Base-by-base conservation (phyloP, 2,888 invertebrate species). In the Drosophila imparisetae region DNA sequence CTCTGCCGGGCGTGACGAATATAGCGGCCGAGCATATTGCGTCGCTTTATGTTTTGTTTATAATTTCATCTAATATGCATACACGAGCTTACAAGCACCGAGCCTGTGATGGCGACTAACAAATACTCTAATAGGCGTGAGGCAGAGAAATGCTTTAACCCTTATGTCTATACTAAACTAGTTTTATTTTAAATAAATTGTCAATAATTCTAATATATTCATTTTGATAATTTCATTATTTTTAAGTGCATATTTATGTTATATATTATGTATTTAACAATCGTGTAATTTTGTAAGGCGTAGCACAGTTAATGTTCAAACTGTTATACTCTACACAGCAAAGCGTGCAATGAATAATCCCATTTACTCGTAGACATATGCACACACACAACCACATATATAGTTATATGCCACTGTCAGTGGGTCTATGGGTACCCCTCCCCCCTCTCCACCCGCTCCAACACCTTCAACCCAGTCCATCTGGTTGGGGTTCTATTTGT, bases 61-160 rank as follows among this genome's bases (percentile, higher is more conserved):
- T 85, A 90, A 85, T 85, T 90, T 88, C 78, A 90, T 88, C 90
- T 90, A 90, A 85, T 90, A 86, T 85, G 83, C 85, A 85, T 69
- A 85, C 64, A 67, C 60, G 55, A 75, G 72, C 72, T 76, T 45
- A 71, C 63, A 54, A 72, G 53, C n/a, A 53, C 45, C 48, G 32
- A 18, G n/a, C 34, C 7, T n/a, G 29, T 15, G 24, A n/a, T 54
- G 27, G 4, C 15, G 58, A 29, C 7, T 48, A 42, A 1, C 29
- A 8, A 42, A 32, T 55, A 55, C 70, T n/a, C 70, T 69, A 29
- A 21, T 15, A 32, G 10, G 8, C 13, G 4, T 21, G 5, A 15
- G 0, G 8, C 7, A 15, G 21, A 7, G 7, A 45, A 45, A 24
- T 45, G 2, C 2, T 1, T 21, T 15, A 21, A 11, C 2, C 5